Conservation (phyloP, 2,113 vertebrate species). For the Probosciger aterrimus region DNA sequence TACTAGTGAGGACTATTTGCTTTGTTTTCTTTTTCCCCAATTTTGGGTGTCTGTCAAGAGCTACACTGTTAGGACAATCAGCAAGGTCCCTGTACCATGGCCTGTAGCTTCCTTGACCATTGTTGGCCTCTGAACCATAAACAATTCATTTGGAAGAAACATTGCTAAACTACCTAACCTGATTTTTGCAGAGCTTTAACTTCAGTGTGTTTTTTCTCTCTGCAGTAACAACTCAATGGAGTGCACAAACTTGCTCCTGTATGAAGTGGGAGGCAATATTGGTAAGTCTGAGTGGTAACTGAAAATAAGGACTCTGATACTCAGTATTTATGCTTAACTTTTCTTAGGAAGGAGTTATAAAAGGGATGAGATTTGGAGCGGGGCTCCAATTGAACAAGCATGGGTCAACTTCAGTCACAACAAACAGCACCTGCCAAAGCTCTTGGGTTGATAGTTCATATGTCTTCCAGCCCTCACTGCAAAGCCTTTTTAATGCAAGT, state of each 20-base stretch:
- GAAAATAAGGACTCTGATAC: neutral
- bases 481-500: neutral
- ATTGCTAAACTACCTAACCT: fast-evolving
- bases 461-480: neutral
- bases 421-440: neutral
- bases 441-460: neutral
- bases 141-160: neutral
- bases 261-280: slow-evolving; percentile 88
- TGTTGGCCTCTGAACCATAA: neutral
- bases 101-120: neutral
- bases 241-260: slow-evolving; percentile 73
- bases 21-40: neutral
- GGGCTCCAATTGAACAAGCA: neutral
- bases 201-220: neutral
- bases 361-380: neutral
- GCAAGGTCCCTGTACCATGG: neutral
- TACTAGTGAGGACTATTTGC: neutral
- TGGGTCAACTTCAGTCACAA: neutral
- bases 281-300: slow-evolving; percentile 67
- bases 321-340: neutral
- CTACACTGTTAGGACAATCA: neutral
- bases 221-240: slow-evolving; percentile 72
- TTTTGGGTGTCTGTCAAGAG: neutral
- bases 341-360: neutral
- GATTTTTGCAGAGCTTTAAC: neutral